These are phyloP conservation scores for Drosophila monieri DNA, from an alignment of 2,888 invertebrate genomes.

Conservation along the genomic window DNA sequence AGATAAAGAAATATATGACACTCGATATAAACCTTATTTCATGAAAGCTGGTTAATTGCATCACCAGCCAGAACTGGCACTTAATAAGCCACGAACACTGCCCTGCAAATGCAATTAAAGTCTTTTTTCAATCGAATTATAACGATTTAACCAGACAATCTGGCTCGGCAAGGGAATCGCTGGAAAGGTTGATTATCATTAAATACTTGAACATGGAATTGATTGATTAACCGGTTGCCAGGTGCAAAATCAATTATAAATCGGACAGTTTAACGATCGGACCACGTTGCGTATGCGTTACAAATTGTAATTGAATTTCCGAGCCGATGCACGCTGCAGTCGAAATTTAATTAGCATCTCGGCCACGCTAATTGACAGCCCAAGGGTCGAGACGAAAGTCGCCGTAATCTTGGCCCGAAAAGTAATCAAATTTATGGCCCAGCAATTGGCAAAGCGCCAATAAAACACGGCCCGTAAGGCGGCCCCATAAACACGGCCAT, in stretches of 20 bases:
- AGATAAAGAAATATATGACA: conserved; percentile 14
- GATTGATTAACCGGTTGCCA: conserved; percentile 37
- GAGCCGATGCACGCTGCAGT: conserved; percentile 41
- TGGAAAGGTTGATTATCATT: conserved; percentile 33
- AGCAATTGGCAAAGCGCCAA: conserved; percentile 66
- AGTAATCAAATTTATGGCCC: conserved; percentile 71
- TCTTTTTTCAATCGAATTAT: conserved; percentile 32
- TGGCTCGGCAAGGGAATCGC: conserved; percentile 23
- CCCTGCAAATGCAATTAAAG: conserved; percentile 59
- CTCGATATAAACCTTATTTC: conserved; percentile 48
- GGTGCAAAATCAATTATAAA: conserved; percentile 56
- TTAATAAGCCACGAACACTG: conserved; percentile 49
- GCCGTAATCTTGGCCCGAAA: conserved; percentile 47
- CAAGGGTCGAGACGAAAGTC: conserved; percentile 15
- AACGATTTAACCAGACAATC: conserved; percentile 27
- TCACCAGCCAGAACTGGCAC: conserved; percentile 34
- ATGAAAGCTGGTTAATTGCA: conserved; percentile 66
- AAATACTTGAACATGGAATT: conserved; percentile 18
- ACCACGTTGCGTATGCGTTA: conserved; percentile 44
- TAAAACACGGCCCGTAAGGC: conserved; percentile 58
- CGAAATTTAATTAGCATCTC: conserved; percentile 45
- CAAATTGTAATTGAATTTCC: conserved; percentile 38
- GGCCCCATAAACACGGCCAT: conserved; percentile 73
- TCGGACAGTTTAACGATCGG: conserved; percentile 46
- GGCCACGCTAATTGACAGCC: conserved; percentile 63